Base-by-base conservation (phyloP, 2,888 invertebrate genomes). In the Protophormia terraenovae region DNA sequence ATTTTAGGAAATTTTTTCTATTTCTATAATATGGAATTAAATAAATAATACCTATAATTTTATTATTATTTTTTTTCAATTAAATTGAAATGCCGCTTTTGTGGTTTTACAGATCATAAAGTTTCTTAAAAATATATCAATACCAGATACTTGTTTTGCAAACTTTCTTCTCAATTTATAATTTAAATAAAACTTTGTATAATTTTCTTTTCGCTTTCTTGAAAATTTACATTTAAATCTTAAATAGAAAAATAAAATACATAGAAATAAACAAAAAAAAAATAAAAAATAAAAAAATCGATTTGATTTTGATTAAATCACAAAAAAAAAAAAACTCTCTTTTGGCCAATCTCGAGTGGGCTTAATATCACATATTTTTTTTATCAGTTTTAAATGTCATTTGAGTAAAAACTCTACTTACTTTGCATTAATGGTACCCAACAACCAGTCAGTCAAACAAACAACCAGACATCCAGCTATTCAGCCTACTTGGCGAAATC, bases 361-460 rank as follows among this genome's bases (percentile, higher is more conserved):
- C 69, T 69, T 69, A 50, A 19, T 19, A 50, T 29, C 22, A 19
- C 8, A 50, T 71, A 19, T 66, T 80, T 38, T 32, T 66, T 35
- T 71, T 55, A 32, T 80, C 16, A 47, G 35, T 66, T 66, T 35
- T 64, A 35, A 80, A 58, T 73, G 47, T 35, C 66, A 73, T 73
- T 73, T 72, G 58, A 38, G 22, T 62, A 27, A 10, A 77, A 71
- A 38, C 38, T 38, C 27, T 47, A 67, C 47, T 77, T 67, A 47
- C 22, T 60, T 62, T 24, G 35, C 50, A 60, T 78, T 38, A 75
- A 53, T 22, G 38, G 24, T 29, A 62, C 8, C 64, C 5, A 45
- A 24, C 41, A 41, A 4, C 4, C 66, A 16, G 27, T 16, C 35
- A 55, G 53, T 12, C 24, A 38, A 55, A 6, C 10, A 55, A 38